These are phyloP conservation scores for Masticophis lateralis DNA, from an alignment of 2,797 vertebrate species.

Conservation along the genomic window DNA sequence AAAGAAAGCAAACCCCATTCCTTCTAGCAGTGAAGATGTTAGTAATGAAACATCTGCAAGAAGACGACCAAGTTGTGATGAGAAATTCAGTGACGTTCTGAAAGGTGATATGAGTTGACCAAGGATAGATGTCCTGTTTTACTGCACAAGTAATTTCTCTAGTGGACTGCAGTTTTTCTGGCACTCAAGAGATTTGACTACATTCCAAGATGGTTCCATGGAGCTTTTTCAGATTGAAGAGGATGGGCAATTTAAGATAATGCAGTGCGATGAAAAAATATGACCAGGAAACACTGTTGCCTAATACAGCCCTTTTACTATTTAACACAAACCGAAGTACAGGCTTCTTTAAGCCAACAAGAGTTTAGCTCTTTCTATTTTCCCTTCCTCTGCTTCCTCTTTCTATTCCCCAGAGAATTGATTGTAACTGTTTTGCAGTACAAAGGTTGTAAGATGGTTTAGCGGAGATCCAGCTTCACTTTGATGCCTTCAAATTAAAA, in stretches of 20 bases:
- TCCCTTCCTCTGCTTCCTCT: not conserved
- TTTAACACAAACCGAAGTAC: not conserved
- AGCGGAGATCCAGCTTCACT: constrained; percentile 5
- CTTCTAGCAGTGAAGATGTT: not conserved
- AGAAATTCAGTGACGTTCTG: not conserved
- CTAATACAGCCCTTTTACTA: not conserved
- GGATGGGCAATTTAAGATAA: not conserved
- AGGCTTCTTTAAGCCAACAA: not conserved
- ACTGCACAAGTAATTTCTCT: not conserved
- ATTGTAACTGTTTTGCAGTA: not conserved
- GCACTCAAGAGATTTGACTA: not conserved
- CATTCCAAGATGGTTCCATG: not conserved
- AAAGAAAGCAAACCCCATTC: not conserved
- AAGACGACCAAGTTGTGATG: not conserved
- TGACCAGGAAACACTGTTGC: not conserved
- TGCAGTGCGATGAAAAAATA: not conserved
- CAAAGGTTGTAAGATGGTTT: not conserved
- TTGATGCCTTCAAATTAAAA: not conserved
- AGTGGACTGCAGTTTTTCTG: not conserved
- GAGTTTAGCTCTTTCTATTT: not conserved
- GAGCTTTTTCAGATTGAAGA: not conserved
- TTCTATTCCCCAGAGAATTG: not conserved
- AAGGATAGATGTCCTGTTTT: not conserved
- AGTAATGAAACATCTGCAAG: not conserved
- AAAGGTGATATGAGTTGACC: not conserved